Base-by-base conservation (phyloP, 2,888 invertebrate genomes). In the Amphimallon solstitiale region DNA sequence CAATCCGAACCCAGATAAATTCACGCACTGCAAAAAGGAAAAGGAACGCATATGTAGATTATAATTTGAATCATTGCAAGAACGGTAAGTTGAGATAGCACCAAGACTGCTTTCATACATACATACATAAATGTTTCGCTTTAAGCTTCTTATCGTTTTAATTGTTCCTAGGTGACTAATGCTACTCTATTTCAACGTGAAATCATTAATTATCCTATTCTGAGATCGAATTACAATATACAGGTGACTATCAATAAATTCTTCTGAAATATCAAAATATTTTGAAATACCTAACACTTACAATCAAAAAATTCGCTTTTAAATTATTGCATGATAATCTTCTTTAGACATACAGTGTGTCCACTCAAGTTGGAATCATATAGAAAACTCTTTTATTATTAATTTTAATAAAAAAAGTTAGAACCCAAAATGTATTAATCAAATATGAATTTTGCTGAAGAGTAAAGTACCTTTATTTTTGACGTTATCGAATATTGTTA, bases 1-100 rank as follows among this genome's bases (percentile, higher is more conserved):
- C 43, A 43, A 59, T 43, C 56, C 56, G 21, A 29, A 6, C 14
- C 40, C 56, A 59, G 56, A 59, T 59, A 59, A 59, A 43, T 14
- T 23, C 12, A 9, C 12, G 43, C 19, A 23, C 56, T 43, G 43
- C 4, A 59, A 56, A 56, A 43, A 40, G 21, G 56, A 56, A 29
- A 43, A 59, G 15, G 14, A 59, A 43, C 56, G 21, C 43, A 29
- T 6, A 52, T 56, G 12, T 54, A 21, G 23, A 59, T 43, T 59
- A 43, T 6, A 21, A 37, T 40, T 40, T 56, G 23, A 43, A 29
- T 43, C 6, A 29, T 3, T 29, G 29, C 29, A 43, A 29, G 15
- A 12, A 9, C 15, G 12, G 17, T 59, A 54, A 54, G 21, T 12
- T 21, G 54, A 38, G 54, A 49, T n/a, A 2, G 1, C 35, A 17